Conservation (phyloP, 2,797 vertebrate species). For the Pelodytes ibericus region DNA sequence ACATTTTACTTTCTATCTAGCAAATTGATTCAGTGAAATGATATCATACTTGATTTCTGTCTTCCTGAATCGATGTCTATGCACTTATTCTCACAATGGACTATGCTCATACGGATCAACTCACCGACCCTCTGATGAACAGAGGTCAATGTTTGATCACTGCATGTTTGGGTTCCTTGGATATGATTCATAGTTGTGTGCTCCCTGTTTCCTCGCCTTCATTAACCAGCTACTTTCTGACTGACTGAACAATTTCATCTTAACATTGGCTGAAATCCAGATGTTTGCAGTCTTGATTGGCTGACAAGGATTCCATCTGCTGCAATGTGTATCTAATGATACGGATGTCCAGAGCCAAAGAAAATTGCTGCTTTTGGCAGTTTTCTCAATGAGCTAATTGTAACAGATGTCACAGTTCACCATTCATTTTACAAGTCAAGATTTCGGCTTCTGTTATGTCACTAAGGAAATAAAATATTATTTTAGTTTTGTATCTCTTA, state of each 20-base stretch:
- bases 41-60: background rate
- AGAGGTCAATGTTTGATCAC: slow-evolving; percentile 10
- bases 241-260: slow-evolving; percentile 38
- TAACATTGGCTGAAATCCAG: slow-evolving; percentile 35
- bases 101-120: background rate
- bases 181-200: slow-evolving; percentile 7
- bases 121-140: background rate
- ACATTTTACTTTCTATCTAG: background rate
- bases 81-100: background rate
- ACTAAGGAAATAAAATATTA: slow-evolving; percentile 26
- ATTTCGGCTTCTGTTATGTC: slow-evolving; percentile 34
- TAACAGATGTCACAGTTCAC: slow-evolving; percentile 41
- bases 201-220: slow-evolving; percentile 10
- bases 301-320: slow-evolving; percentile 43
- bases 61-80: background rate
- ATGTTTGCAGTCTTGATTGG: slow-evolving; percentile 4
- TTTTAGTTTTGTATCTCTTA: slow-evolving; percentile 5
- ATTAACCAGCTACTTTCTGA: slow-evolving; percentile 38
- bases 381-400: slow-evolving; percentile 38
- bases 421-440: slow-evolving; percentile 29
- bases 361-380: slow-evolving; percentile 46
- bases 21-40: background rate
- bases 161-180: slow-evolving; percentile 3
- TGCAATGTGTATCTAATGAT: slow-evolving; percentile 33
- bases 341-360: slow-evolving; percentile 25